phyloP scores from a whole-genome alignment of 2,888 invertebrate genomes.

The Pheosia gnoma region DNA sequence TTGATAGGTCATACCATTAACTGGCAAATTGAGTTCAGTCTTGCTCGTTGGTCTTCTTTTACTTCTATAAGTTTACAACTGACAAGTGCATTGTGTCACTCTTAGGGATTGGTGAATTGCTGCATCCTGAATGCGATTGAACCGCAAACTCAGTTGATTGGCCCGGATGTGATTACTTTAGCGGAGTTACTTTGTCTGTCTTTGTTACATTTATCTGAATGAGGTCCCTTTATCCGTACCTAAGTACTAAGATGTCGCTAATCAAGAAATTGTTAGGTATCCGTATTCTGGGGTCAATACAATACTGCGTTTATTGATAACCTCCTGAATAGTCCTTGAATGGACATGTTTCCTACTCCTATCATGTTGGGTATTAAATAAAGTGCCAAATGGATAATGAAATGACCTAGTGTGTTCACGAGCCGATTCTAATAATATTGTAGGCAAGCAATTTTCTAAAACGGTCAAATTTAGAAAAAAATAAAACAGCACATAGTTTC shows the following conservation, averaged over 20 bases:
- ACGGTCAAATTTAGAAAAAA: too few species aligned
- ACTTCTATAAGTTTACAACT: neutral
- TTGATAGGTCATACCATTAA: too few species aligned
- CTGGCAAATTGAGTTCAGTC: too few species aligned
- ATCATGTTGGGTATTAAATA: neutral
- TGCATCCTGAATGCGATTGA: constrained; percentile 58
- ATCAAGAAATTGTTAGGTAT: neutral
- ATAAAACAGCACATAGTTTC: too few species aligned
- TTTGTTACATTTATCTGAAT: constrained; percentile 38
- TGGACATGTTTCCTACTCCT: constrained; percentile 11
- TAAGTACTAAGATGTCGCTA: neutral
- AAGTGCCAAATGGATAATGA: neutral
- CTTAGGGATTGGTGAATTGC: constrained; percentile 54
- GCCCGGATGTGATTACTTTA: constrained; percentile 67
- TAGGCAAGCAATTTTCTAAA: too few species aligned
- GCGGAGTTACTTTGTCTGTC: constrained; percentile 35
- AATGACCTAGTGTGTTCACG: neutral
- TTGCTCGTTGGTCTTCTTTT: neutral
- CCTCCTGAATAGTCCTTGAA: constrained; percentile 23
- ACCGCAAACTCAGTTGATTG: constrained; percentile 35
- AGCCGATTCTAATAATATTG: neutral
- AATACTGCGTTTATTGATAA: constrained; percentile 26
- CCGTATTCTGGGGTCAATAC: neutral
- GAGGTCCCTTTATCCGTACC: neutral
- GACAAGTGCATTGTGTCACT: constrained; percentile 4